Percentiles rank a stretch among this genome's conserved stretches.
phyloP scores from a whole-genome alignment of 2,888 invertebrate species.

The Chymomyza amoena region DNA sequence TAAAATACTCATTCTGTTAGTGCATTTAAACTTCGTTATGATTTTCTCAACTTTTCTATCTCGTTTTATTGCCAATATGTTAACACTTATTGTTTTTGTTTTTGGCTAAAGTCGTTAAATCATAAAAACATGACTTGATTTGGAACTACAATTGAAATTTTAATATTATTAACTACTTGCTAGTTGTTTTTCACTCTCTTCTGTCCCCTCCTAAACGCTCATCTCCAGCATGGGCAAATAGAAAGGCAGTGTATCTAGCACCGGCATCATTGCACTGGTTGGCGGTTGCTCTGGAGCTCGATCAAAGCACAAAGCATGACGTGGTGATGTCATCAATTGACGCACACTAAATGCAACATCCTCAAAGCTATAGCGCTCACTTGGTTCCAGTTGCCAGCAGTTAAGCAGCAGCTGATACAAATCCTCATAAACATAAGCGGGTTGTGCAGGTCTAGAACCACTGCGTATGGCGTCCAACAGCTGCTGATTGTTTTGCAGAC shows the following conservation, averaged over 20 bases:
- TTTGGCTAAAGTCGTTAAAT: background rate
- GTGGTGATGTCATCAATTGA: constrained; percentile 77
- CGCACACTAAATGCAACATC: constrained; percentile 80
- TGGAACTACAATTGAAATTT: background rate
- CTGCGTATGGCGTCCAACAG: constrained; percentile 84
- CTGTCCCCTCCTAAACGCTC: constrained; percentile 48
- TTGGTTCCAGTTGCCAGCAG: constrained; percentile 91
- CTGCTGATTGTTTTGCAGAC: constrained; percentile 84
- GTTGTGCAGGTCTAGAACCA: constrained; percentile 86
- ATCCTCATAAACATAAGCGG: constrained; percentile 87
- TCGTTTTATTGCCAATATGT: background rate
- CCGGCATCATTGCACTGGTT: background rate
- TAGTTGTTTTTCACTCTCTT: background rate
- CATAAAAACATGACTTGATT: background rate
- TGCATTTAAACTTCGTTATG: background rate
- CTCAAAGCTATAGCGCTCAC: constrained; percentile 87
- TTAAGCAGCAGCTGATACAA: constrained; percentile 89
- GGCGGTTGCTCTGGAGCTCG: constrained; percentile 52
- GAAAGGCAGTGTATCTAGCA: constrained; percentile 72
- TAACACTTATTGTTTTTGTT: background rate
- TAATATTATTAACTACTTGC: background rate
- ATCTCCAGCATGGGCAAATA: constrained; percentile 78
- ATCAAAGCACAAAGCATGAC: constrained; percentile 76
- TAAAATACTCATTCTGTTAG: background rate
- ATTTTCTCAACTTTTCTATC: background rate